Conservation (phyloP, 2,113 vertebrate species). For the Labeo catla region DNA sequence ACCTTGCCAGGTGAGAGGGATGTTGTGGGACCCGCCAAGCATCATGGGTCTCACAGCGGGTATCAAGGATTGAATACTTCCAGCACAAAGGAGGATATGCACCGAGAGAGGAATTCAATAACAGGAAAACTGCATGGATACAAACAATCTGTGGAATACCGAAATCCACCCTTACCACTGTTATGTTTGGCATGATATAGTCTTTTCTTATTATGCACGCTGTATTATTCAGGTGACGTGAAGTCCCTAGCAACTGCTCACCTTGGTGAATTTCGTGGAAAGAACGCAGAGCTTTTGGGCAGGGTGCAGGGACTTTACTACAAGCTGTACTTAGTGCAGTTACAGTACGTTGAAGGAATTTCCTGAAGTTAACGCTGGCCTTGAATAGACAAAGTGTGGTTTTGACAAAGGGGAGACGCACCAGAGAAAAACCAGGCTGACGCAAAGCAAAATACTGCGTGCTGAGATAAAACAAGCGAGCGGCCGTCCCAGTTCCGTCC, state of each 20-base stretch:
- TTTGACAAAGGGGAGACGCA: slow-evolving; percentile 60
- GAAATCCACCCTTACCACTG: slow-evolving; percentile 75
- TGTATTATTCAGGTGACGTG: slow-evolving; percentile 55
- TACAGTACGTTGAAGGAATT: slow-evolving; percentile 62
- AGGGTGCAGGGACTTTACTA: slow-evolving; percentile 28
- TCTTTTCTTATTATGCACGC: slow-evolving; percentile 67
- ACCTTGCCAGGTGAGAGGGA: slow-evolving; percentile 20
- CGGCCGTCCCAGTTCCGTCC: slow-evolving; percentile 54
- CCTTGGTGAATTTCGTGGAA: slow-evolving; percentile 24
- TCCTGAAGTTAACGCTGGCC: slow-evolving; percentile 57
- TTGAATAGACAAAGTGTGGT: slow-evolving; percentile 59
- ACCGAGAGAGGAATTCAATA: slow-evolving; percentile 80
- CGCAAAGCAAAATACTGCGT: slow-evolving; percentile 55
- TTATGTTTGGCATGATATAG: slow-evolving; percentile 73
- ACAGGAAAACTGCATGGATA: slow-evolving; percentile 81
- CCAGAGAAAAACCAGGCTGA: slow-evolving; percentile 59
- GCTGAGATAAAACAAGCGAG: slow-evolving; percentile 55
- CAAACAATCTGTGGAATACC: slow-evolving; percentile 79
- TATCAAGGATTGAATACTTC: slow-evolving; percentile 65
- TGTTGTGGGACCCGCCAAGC: slow-evolving; percentile 16
- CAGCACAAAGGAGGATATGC: slow-evolving; percentile 71
- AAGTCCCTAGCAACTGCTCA: slow-evolving; percentile 34
- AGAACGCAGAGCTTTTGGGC: background rate
- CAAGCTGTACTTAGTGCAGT: slow-evolving; percentile 55
- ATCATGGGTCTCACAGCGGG: slow-evolving; percentile 37